A percentile compares a stretch with the other conserved stretches of the same genome.
These are phyloP conservation scores for Tribolium castaneum DNA, from an alignment of 1,140 invertebrate species.

Conservation along the genomic window DNA sequence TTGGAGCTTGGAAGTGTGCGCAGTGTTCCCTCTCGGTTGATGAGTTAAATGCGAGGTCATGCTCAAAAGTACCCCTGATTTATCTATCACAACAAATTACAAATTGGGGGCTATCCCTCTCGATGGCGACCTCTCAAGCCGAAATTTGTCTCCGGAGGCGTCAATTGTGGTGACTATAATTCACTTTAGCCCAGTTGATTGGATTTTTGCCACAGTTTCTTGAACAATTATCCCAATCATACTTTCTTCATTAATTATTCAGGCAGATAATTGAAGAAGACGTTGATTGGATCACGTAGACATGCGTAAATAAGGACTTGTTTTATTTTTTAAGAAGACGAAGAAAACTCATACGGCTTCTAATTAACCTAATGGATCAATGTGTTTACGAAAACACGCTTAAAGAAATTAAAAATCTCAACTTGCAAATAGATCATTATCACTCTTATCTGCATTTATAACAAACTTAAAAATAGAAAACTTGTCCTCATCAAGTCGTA, in stretches of 20 bases:
- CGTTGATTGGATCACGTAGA: slow-evolving; percentile 11
- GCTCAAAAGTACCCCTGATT: slow-evolving; percentile 17
- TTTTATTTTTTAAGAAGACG: neutral
- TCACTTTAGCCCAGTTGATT: too few relatives aligned
- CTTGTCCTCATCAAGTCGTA: too few relatives aligned
- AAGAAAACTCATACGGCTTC: neutral
- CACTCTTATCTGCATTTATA: too few relatives aligned
- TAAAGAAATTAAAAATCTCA: too few relatives aligned
- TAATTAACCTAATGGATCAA: too few relatives aligned
- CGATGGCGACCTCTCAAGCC: neutral
- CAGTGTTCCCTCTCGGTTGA: slow-evolving; percentile 9
- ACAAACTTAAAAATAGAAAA: too few relatives aligned
- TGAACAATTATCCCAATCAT: neutral
- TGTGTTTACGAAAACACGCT: too few relatives aligned
- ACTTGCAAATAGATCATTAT: too few relatives aligned
- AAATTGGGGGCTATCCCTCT: neutral
- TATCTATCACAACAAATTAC: neutral
- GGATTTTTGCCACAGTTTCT: too few relatives aligned
- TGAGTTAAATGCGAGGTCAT: slow-evolving; percentile 17
- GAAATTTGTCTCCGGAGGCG: neutral
- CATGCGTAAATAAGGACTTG: neutral
- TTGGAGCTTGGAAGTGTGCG: slow-evolving; percentile 15
- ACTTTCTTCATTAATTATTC: neutral
- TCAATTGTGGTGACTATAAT: neutral
- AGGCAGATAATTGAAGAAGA: neutral